Base-by-base conservation (phyloP, 2,113 vertebrate species). In the Serilophus lunatus region DNA sequence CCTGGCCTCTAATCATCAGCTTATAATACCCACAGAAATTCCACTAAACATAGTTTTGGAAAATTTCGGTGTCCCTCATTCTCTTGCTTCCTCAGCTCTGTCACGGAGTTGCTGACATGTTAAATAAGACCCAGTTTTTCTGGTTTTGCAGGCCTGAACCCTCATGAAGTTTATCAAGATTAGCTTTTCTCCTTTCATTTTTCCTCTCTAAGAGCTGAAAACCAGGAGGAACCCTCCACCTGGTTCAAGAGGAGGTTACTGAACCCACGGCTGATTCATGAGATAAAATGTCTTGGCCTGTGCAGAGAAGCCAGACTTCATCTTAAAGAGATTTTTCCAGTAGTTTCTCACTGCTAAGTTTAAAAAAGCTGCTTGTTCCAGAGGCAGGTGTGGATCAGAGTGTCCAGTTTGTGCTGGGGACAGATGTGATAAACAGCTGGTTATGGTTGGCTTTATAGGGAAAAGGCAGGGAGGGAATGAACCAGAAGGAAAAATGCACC, bases 231-330 rank as follows among this genome's bases (percentile, higher is more conserved):
- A n/a, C n/a, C n/a, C n/a, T n/a, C n/a, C n/a, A n/a, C n/a, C n/a
- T n/a, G 19, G 25, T 68, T 88, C 16, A 23, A 59, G 75, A 40
- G n/a, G 35, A 26, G 40, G 56, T 86, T 84, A 6, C 28, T 56
- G 81, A 84, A 38, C 47, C 24, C 0, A 0, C 1, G 0, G 0
- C 81, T 35, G 51, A 60, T 84, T 68, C 53, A 33, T 16, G 29
- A 76, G 57, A 51, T 63, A 33, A 66, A 83, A 19, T 38, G 17
- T 6, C 61, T 60, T 49, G 75, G 78, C 70, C 57, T 78, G 36
- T 49, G 65, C 29, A 7, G 36, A 72, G 59, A 64, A 51, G 36
- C 29, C 26, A 33, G 33, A 4, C 15, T 85, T 76, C 10, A 3
- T 75, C 56, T 57, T 22, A 3, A 24, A 60, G 53, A 42, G 8